Evolutionary conservation across 2,113 vertebrate genomes (phyloP).

Genomic region (Gambusia affinis): DNA sequence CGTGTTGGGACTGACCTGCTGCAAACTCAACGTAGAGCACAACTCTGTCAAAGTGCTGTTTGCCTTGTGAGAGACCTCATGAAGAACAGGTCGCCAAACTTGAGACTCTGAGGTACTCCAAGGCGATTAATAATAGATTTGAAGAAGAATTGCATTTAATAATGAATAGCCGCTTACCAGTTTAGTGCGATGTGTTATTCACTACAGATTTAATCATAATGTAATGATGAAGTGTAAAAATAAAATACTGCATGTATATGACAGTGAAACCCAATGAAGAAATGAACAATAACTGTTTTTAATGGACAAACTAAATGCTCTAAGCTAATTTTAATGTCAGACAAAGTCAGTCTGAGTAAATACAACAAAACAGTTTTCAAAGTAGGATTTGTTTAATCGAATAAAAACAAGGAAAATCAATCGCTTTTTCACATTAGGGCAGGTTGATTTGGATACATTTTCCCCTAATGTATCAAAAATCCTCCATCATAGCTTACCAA

Average conservation of each 20-base stretch:
- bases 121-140: conserved; percentile 61
- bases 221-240: conserved; percentile 20
- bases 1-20: neutral
- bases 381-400: neutral
- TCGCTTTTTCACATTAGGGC: too few species aligned
- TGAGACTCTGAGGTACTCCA: conserved; percentile 41
- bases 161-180: conserved; percentile 62
- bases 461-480: too few species aligned
- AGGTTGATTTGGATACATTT: too few species aligned
- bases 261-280: neutral
- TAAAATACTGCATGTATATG: too few species aligned
- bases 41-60: conserved; percentile 9
- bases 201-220: conserved; percentile 54
- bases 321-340: neutral
- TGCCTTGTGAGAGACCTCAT: conserved; percentile 31
- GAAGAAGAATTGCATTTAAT: conserved; percentile 51
- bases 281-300: too few species aligned
- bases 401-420: neutral
- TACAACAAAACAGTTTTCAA: too few species aligned
- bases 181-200: conserved; percentile 44
- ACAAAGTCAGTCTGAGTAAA: neutral
- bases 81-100: conserved; percentile 53
- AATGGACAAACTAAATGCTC: too few species aligned
- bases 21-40: too few species aligned
- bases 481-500: too few species aligned